These are phyloP conservation scores for Mirounga angustirostris DNA, from an alignment of 2,113 vertebrate genomes.

Conservation along the genomic window DNA sequence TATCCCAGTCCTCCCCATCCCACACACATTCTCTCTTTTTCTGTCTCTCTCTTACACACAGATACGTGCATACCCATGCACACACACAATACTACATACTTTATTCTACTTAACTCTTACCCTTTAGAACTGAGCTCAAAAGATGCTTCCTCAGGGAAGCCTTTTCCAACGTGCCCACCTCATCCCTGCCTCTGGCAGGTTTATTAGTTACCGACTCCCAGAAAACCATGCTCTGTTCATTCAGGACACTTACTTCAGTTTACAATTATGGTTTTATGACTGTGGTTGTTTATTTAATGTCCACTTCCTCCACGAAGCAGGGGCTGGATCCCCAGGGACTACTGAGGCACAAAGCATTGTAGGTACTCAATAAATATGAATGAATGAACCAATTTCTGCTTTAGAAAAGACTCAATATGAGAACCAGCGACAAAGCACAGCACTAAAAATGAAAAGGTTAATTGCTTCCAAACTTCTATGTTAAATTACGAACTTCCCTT, in stretches of 20 bases:
- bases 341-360: not conserved
- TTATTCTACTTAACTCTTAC: not conserved
- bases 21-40: not conserved
- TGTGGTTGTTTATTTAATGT: not conserved
- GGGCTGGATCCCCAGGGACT: not conserved
- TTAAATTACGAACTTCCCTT: not conserved
- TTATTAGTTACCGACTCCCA: not conserved
- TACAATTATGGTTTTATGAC: not conserved
- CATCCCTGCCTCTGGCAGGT: not conserved
- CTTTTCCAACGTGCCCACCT: not conserved
- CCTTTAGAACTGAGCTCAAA: not conserved
- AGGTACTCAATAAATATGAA: not conserved
- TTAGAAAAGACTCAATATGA: not conserved
- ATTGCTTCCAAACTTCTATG: not conserved
- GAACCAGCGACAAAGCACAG: not conserved
- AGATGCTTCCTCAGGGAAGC: not conserved
- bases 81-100: not conserved
- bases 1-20: not conserved
- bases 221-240: not conserved
- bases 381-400: not conserved
- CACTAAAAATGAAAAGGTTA: not conserved
- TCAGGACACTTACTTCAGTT: not conserved
- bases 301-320: not conserved
- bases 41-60: not conserved
- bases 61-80: not conserved